These are phyloP conservation scores for Coelinius sp. DNA, from an alignment of 2,888 invertebrate species.

Conservation along the genomic window DNA sequence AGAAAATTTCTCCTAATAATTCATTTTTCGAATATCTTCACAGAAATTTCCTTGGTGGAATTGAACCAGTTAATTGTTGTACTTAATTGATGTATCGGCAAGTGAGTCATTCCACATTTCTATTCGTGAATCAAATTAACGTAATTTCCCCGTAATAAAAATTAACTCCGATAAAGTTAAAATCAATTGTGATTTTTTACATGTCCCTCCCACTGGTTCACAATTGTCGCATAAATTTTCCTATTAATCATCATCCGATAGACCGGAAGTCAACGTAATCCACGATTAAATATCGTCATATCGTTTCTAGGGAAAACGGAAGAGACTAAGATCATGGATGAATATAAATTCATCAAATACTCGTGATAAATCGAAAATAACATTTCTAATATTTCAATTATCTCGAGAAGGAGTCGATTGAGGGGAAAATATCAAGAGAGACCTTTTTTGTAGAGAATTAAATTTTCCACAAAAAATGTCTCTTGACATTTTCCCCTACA, in stretches of 20 bases:
- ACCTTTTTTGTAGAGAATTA: no score
- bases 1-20: neutral
- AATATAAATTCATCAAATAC: no score
- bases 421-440: no score
- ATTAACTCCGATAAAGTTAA: neutral
- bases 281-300: neutral
- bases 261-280: neutral
- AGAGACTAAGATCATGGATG: neutral
- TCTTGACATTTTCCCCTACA: no score
- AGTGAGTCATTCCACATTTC: conserved; percentile 28
- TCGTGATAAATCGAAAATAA: no score
- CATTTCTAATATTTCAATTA: no score
- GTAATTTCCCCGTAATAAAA: conserved; percentile 32
- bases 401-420: no score
- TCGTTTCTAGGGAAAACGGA: neutral
- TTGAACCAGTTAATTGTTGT: conserved; percentile 12
- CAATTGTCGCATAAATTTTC: conserved; percentile 2
- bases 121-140: conserved; percentile 50
- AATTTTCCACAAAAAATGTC: no score
- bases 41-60: neutral
- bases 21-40: neutral
- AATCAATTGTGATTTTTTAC: neutral
- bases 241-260: neutral
- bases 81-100: conserved; percentile 31
- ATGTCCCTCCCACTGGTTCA: neutral